A percentile compares a stretch with the other conserved stretches of the same genome.
Evolutionary conservation across 2,888 invertebrate genomes (phyloP).

Genomic region (Apodemia mormo): DNA sequence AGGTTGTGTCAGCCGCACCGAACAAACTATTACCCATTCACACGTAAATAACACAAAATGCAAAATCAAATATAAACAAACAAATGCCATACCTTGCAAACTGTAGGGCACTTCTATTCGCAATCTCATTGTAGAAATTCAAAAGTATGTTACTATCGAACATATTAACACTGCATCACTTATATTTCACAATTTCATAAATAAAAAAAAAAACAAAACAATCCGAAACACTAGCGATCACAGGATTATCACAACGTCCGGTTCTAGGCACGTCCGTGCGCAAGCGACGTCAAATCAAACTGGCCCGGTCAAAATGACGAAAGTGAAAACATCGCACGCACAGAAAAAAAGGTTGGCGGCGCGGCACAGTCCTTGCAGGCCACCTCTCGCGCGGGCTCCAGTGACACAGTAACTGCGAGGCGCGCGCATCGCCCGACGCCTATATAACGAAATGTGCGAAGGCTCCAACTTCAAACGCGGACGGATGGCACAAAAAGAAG

Average conservation of each 20-base stretch:
- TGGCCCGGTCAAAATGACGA: constrained; percentile 81
- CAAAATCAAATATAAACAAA: constrained; percentile 64
- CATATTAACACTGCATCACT: constrained; percentile 80
- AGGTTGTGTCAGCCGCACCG: constrained; percentile 67
- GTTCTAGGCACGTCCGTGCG: constrained; percentile 78
- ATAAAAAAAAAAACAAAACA: constrained; percentile 61
- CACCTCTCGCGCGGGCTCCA: constrained; percentile 78
- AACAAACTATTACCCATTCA: constrained; percentile 35
- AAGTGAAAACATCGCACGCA: constrained; percentile 81
- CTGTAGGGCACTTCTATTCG: constrained; percentile 78
- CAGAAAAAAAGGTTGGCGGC: constrained; percentile 77
- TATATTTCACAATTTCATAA: constrained; percentile 69
- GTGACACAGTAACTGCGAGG: constrained; percentile 79
- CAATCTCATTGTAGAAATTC: constrained; percentile 80
- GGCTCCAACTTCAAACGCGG: constrained; percentile 71
- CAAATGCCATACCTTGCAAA: constrained; percentile 74
- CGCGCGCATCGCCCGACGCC: constrained; percentile 75
- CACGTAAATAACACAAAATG: constrained; percentile 32
- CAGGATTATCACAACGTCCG: constrained; percentile 75
- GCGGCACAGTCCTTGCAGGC: constrained; percentile 78
- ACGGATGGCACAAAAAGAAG: constrained; percentile 76
- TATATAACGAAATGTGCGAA: constrained; percentile 77
- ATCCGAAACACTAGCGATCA: constrained; percentile 75
- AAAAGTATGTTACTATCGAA: constrained; percentile 75
- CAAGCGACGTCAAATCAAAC: constrained; percentile 79